A percentile compares a stretch with the other conserved stretches of the same genome.
phyloP scores from a whole-genome alignment of 2,888 invertebrate species.

The Chorisops tibialis region DNA sequence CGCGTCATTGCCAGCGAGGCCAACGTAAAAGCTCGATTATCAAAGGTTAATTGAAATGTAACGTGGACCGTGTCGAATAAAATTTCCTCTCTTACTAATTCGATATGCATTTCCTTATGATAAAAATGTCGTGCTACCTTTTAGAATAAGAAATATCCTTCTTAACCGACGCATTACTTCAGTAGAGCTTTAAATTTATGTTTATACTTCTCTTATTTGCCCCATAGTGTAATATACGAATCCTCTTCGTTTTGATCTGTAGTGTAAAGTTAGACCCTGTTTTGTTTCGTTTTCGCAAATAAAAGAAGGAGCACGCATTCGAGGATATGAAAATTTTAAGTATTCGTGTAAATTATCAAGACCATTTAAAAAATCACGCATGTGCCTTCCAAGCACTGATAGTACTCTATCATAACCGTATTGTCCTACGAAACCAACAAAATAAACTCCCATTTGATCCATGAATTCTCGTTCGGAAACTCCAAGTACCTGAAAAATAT shows the following conservation, averaged over 20 bases:
- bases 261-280: slow-evolving; percentile 89
- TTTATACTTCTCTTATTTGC: slow-evolving; percentile 75
- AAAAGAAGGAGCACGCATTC: slow-evolving; percentile 88
- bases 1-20: slow-evolving; percentile 81
- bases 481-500: slow-evolving; percentile 67
- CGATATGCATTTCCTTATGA: slow-evolving; percentile 91
- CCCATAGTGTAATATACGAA: slow-evolving; percentile 97
- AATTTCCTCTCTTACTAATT: slow-evolving; percentile 80
- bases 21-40: slow-evolving; percentile 85
- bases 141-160: slow-evolving; percentile 32
- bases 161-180: too few species aligned
- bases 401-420: slow-evolving; percentile 92
- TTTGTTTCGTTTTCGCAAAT: slow-evolving; percentile 94
- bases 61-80: slow-evolving; percentile 90
- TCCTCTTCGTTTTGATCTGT: slow-evolving; percentile 87
- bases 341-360: slow-evolving; percentile 97
- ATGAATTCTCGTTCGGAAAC: slow-evolving; percentile 86
- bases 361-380: slow-evolving; percentile 93
- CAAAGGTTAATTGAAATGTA: slow-evolving; percentile 89
- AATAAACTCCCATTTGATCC: slow-evolving; percentile 91
- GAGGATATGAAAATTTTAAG: slow-evolving; percentile 90
- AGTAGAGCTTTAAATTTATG: neutral
- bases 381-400: slow-evolving; percentile 86
- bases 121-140: slow-evolving; percentile 92
- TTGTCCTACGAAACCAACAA: slow-evolving; percentile 89